Percentiles rank a stretch among this genome's conserved stretches.
Evolutionary conservation across 2,113 vertebrate species (phyloP).

Genomic region (Eudyptes chrysolophus): DNA sequence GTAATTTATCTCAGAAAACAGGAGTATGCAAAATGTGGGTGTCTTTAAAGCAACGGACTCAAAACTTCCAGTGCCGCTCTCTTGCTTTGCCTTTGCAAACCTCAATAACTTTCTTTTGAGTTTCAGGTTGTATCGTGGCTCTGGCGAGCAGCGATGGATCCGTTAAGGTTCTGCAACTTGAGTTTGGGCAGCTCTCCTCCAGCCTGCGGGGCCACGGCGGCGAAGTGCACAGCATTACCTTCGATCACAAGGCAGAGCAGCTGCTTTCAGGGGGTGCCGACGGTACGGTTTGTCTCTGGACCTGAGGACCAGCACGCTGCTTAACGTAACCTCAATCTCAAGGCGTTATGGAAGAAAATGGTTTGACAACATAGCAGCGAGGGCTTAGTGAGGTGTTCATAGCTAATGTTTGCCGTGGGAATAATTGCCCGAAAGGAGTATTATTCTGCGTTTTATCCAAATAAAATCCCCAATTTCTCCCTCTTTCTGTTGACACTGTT

Average conservation of each 20-base stretch:
- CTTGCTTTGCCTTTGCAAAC: neutral
- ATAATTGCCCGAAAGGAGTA: neutral
- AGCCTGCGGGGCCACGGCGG: slow-evolving; percentile 64
- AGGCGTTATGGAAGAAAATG: neutral
- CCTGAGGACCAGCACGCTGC: neutral
- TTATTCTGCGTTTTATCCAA: neutral
- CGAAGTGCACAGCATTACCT: slow-evolving; percentile 62
- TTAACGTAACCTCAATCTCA: neutral
- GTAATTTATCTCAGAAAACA: neutral
- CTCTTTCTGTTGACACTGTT: neutral
- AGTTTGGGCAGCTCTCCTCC: slow-evolving; percentile 61
- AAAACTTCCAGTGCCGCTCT: neutral
- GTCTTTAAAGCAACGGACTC: neutral
- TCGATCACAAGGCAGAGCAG: slow-evolving; percentile 53
- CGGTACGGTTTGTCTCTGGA: slow-evolving; percentile 71
- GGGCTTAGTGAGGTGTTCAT: neutral
- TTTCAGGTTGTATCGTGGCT: slow-evolving; percentile 75
- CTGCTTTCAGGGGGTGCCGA: slow-evolving; percentile 69
- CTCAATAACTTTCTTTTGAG: neutral
- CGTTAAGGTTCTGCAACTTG: slow-evolving; percentile 74
- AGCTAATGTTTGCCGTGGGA: neutral
- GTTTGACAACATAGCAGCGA: neutral
- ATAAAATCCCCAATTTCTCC: slow-evolving; percentile 36
- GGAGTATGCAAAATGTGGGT: neutral
- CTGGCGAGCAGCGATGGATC: slow-evolving; percentile 75